phyloP scores from a whole-genome alignment of 2,888 invertebrate species.

The Galerucella nymphaeae region DNA sequence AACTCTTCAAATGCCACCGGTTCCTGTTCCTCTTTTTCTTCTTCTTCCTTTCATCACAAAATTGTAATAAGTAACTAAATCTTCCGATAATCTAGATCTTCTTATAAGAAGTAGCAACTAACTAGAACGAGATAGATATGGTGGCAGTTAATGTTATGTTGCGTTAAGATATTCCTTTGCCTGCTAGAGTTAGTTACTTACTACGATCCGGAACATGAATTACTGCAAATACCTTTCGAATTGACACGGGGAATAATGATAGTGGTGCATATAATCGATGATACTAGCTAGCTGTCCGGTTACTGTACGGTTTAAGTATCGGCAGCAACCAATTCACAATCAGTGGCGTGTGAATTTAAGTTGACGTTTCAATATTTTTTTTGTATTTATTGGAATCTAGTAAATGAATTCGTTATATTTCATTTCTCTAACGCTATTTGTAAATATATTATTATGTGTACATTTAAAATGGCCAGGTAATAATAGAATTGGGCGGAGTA shows the following conservation, averaged over 20 bases:
- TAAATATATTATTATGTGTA: no score
- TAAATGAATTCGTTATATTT: no score
- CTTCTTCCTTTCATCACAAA: neutral
- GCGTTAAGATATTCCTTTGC: constrained; percentile 36
- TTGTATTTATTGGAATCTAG: no score
- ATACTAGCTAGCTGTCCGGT: constrained; percentile 44
- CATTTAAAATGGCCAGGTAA: no score
- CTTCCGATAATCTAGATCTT: constrained; percentile 16
- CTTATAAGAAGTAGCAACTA: constrained; percentile 12
- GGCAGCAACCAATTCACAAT: constrained; percentile 25
- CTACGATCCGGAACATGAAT: constrained; percentile 49
- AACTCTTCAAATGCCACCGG: neutral
- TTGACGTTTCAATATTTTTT: neutral
- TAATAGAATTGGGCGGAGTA: no score
- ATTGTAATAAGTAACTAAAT: constrained; percentile 12
- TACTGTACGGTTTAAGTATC: constrained; percentile 36
- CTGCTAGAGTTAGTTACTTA: constrained; percentile 32
- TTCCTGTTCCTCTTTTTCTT: neutral
- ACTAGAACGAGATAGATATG: constrained; percentile 18
- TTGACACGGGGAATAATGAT: constrained; percentile 53
- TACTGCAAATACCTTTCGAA: constrained; percentile 50
- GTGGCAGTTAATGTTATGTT: constrained; percentile 27
- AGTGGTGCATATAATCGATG: constrained; percentile 54
- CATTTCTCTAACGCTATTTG: no score
- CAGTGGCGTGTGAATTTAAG: constrained; percentile 25